Evolutionary conservation across 2,888 invertebrate species (phyloP).

Genomic region (Cryptops parisi): DNA sequence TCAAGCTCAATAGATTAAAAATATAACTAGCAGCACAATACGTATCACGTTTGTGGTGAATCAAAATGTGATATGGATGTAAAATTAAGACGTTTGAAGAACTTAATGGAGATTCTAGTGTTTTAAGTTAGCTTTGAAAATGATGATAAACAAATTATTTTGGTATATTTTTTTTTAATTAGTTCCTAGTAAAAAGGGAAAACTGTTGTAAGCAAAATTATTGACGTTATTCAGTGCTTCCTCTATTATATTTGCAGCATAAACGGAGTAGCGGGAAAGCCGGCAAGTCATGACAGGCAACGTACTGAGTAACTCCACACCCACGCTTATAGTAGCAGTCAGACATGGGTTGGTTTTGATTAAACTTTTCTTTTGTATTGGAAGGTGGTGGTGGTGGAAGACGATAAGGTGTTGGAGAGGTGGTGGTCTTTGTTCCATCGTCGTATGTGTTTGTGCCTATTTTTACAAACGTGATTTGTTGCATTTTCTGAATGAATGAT

Average conservation of each 20-base stretch:
- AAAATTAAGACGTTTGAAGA: no score
- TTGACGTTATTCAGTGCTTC: neutral
- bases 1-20: no score
- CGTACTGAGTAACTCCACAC: neutral
- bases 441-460: no score
- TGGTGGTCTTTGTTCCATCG: no score
- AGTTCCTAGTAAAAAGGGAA: no score
- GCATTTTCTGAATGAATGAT: no score
- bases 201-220: neutral
- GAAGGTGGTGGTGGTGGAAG: neutral
- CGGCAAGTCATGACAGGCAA: constrained; percentile 15
- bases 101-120: no score
- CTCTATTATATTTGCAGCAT: constrained; percentile 13
- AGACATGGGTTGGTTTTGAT: neutral
- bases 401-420: neutral
- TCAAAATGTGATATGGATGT: neutral
- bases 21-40: no score
- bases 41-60: no score
- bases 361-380: neutral
- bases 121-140: no score
- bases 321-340: neutral
- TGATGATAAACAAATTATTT: neutral
- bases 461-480: no score
- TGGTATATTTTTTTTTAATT: neutral
- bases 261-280: constrained; percentile 13